Evolutionary conservation across 2,113 vertebrate genomes (phyloP), one percentile per base, ranked within the genome.

Genomic region (Macaca nemestrina): DNA sequence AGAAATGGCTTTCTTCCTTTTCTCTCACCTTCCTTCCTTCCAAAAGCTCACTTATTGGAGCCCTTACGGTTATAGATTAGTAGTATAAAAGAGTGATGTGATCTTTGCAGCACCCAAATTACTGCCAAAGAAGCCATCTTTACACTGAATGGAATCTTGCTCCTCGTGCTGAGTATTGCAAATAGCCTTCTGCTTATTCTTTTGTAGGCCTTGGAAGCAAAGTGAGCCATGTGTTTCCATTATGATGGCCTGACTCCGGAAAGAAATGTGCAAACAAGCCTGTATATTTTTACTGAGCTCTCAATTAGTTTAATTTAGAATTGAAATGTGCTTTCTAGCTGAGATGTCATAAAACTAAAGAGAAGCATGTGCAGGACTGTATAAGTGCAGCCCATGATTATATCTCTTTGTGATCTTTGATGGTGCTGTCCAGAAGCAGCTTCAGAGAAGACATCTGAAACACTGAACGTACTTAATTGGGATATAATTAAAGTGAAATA

Each of bases 271-370:
- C 90, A 97, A 96, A 95, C 76, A 97, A 97, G 93, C 50, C 61
- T 96, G 92, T 50, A 75, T 97, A 95, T 96, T 98, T 98, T 98
- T 96, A 87, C 94, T 91, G 94, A 97, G 93, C 67, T 96, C 90
- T 97, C 95, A 83, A 91, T 97, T 96, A 97, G 95, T 94, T 95
- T 93, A 97, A 97, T 91, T 97, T 97, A 94, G 81, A 81, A 95
- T 75, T 64, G 61, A 93, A 96, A 94, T 96, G 73, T 95, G 95
- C 84, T 96, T 92, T 94, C 82, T 35, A 59, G 67, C 85, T 94
- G 91, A 97, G 93, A 85, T 88, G 40, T 76, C 55, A 93, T 82
- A 80, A 97, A 97, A 61, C 88, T 52, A 35, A 83, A 86, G 50
- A 32, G 12, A 57, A 52, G 27, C 20, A 4, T 80, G 38, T 79